These are phyloP conservation scores for Lepisosteus oculatus DNA, from an alignment of 2,113 vertebrate species.

Conservation along the genomic window DNA sequence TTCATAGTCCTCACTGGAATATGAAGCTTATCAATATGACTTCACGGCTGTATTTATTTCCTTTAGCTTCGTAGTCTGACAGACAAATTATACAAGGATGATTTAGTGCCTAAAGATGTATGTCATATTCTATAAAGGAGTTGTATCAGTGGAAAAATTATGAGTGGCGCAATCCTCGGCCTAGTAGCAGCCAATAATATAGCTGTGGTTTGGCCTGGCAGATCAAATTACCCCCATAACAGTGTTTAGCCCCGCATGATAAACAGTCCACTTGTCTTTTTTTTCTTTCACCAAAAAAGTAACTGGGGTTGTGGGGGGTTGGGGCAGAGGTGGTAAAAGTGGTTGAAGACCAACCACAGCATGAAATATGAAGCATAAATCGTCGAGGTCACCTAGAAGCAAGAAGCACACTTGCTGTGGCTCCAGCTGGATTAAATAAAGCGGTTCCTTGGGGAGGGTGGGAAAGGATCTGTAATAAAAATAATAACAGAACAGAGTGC, in stretches of 20 bases:
- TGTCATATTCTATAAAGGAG: slow-evolving; percentile 44
- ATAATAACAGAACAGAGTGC: slow-evolving; percentile 54
- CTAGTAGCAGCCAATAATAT: slow-evolving; percentile 47
- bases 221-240: slow-evolving; percentile 49
- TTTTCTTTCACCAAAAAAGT: slow-evolving; percentile 15
- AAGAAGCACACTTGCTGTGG: slow-evolving; percentile 46
- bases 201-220: slow-evolving; percentile 44
- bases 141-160: slow-evolving; percentile 44
- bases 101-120: slow-evolving; percentile 55
- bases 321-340: slow-evolving; percentile 20
- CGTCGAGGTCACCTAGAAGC: slow-evolving; percentile 44
- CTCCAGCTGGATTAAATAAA: slow-evolving; percentile 62
- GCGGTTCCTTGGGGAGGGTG: slow-evolving; percentile 48
- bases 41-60: slow-evolving; percentile 57
- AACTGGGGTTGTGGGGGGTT: slow-evolving; percentile 12
- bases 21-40: slow-evolving; percentile 43
- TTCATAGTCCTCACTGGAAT: slow-evolving; percentile 38
- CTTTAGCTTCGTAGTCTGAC: slow-evolving; percentile 54
- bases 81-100: slow-evolving; percentile 57
- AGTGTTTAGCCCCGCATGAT: slow-evolving; percentile 42
- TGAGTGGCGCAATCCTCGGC: slow-evolving; percentile 41
- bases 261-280: slow-evolving; percentile 51
- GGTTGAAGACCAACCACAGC: slow-evolving; percentile 44
- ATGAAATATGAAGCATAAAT: slow-evolving; percentile 54
- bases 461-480: slow-evolving; percentile 41